Evolutionary conservation across 92 coral and sea anemone species (phyloP).

Genomic region (Phenganax subtilis): DNA sequence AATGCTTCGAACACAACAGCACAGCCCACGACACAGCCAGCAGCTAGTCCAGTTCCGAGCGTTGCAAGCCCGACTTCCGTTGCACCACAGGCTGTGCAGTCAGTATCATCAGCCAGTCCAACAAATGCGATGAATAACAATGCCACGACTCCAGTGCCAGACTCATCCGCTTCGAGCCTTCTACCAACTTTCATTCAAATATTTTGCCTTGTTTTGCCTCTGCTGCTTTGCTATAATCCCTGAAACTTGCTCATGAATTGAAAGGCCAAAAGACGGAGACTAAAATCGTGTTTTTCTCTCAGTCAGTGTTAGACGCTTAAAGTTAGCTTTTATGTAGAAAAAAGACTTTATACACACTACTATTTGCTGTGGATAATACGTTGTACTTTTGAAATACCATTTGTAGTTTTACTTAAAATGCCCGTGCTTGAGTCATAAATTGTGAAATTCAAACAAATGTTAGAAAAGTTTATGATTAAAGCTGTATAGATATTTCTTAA

Average conservation of each 20-base stretch:
- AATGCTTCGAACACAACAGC: neutral
- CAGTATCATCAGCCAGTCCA: neutral
- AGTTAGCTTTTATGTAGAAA: no score
- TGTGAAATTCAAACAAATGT: no score
- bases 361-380: no score
- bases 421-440: no score
- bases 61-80: neutral
- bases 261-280: neutral
- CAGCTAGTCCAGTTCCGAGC: neutral
- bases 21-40: neutral
- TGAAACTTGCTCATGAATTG: neutral
- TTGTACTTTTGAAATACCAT: no score
- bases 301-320: no score
- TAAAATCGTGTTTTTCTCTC: neutral
- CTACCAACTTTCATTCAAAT: constrained; percentile 8
- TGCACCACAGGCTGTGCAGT: neutral
- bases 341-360: no score
- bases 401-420: no score
- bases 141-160: neutral
- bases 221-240: neutral
- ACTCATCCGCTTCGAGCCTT: constrained; percentile 24
- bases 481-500: no score
- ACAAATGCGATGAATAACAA: neutral
- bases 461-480: no score
- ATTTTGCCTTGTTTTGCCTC: constrained; percentile 5